Evolutionary conservation across 2,113 vertebrate species (phyloP), one percentile per base, ranked within the genome.

Genomic region (Otis tarda): DNA sequence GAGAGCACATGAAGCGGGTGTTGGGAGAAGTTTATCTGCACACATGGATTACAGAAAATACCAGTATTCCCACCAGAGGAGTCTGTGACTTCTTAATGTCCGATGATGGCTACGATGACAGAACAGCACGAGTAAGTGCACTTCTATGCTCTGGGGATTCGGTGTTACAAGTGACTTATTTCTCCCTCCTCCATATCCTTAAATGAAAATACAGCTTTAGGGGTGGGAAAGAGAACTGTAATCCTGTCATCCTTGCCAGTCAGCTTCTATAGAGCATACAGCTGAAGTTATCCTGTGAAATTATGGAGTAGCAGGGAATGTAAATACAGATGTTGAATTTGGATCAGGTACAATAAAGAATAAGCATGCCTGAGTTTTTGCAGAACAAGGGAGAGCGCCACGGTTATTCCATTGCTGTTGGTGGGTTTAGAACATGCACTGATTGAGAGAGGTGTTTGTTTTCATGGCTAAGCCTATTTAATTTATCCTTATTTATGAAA

Each of bases 1-100:
- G 98, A 50, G 98, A 99, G 60, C 98, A 99, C 96, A 99, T 99
- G 98, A 99, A 99, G 97, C 98, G 98, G 35, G 99, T 99, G n/a
- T 90, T 99, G 53, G 99, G 99, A 9, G 99, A 99, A 83, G 99
- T 99, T 37, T 99, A 99, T 95, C 98, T 99, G 22, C 99, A 99
- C 98, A 99, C 99, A 6, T 98, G 98, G 96, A 98, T 99, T 85
- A 98, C 99, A 1, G 98, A 99, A 85, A 99, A 99, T 97, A 99
- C 98, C 77, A 98, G 99, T 96, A 98, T 99, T 70, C 99, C 99
- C 63, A 99, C 99, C 65, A 97, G 98, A 67, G 99, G 99, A 3
- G 97, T 99, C 96, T 99, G 99, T 92, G 98, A 99, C 95, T 99
- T 98, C 89, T 90, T 99, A 19, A 98, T 98, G 95, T 98, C 97